Evolutionary conservation across 1,140 invertebrate genomes (phyloP).

Genomic region (Tribolium castaneum): DNA sequence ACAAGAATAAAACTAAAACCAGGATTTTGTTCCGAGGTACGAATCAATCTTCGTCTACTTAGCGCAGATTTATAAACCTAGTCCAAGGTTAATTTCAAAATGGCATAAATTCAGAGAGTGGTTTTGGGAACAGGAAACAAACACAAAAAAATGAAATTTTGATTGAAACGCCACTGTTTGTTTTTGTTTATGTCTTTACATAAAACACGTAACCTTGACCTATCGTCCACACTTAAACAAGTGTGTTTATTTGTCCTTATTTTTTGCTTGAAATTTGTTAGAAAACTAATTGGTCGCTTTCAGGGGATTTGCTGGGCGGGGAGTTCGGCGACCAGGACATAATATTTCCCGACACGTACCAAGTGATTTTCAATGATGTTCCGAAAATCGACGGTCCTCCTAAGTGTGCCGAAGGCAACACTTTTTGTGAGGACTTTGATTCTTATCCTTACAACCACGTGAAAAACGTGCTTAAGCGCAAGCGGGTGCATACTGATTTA

Average conservation of each 20-base stretch:
- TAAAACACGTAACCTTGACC: too few species aligned
- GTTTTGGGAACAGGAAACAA: too few species aligned
- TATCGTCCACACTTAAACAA: too few species aligned
- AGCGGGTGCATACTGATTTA: constrained; percentile 42
- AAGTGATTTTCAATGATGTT: constrained; percentile 39
- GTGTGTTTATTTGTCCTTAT: not conserved
- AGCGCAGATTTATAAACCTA: too few species aligned
- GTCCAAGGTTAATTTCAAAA: too few species aligned
- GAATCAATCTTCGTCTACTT: not conserved
- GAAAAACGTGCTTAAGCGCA: constrained; percentile 49
- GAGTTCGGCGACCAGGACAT: constrained; percentile 51
- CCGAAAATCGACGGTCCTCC: constrained; percentile 47
- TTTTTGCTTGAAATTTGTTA: not conserved
- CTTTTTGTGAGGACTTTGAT: constrained; percentile 58
- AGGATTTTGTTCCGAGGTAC: constrained; percentile 17
- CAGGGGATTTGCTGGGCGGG: not conserved
- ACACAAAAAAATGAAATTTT: too few species aligned
- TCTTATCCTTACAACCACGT: constrained; percentile 56
- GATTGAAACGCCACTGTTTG: too few species aligned
- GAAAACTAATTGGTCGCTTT: not conserved
- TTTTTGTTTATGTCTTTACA: too few species aligned
- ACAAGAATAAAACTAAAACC: constrained; percentile 17
- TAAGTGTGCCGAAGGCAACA: constrained; percentile 53
- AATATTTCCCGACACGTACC: constrained; percentile 53
- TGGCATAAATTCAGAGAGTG: too few species aligned